Conservation (phyloP, 2,888 invertebrate genomes). For the Mongoloraphidia duomilia region DNA sequence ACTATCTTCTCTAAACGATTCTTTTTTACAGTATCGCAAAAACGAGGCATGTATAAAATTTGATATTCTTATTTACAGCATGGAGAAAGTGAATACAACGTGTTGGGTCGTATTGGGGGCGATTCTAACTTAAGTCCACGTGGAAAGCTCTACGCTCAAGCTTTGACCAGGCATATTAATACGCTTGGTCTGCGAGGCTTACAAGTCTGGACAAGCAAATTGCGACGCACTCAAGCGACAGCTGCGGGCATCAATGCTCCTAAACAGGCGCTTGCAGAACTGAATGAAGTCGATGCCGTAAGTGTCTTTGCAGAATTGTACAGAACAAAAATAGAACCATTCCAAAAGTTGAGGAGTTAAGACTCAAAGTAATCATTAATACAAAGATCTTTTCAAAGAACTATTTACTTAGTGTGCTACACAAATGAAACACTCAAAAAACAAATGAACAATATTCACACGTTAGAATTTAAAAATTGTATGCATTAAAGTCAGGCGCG, state of each 20-base stretch:
- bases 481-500: too few species aligned
- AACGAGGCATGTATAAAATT: background rate
- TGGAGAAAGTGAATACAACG: slow-evolving; percentile 86
- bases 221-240: slow-evolving; percentile 80
- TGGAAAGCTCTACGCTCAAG: slow-evolving; percentile 63
- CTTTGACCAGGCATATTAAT: slow-evolving; percentile 57
- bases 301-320: slow-evolving; percentile 23
- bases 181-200: slow-evolving; percentile 53
- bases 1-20: too few species aligned
- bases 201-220: slow-evolving; percentile 81
- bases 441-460: too few species aligned
- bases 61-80: slow-evolving; percentile 42
- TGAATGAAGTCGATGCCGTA: slow-evolving; percentile 88
- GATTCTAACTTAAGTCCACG: slow-evolving; percentile 73
- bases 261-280: slow-evolving; percentile 67
- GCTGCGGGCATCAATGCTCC: slow-evolving; percentile 64
- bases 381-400: too few species aligned
- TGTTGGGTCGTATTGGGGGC: slow-evolving; percentile 80
- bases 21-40: too few species aligned
- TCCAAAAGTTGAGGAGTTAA: too few species aligned
- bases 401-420: too few species aligned
- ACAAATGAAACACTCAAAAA: too few species aligned
- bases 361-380: too few species aligned
- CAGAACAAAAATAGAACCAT: too few species aligned
- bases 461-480: too few species aligned